phyloP scores from a whole-genome alignment of 2,888 invertebrate genomes.

The Tanypteryx hageni region DNA sequence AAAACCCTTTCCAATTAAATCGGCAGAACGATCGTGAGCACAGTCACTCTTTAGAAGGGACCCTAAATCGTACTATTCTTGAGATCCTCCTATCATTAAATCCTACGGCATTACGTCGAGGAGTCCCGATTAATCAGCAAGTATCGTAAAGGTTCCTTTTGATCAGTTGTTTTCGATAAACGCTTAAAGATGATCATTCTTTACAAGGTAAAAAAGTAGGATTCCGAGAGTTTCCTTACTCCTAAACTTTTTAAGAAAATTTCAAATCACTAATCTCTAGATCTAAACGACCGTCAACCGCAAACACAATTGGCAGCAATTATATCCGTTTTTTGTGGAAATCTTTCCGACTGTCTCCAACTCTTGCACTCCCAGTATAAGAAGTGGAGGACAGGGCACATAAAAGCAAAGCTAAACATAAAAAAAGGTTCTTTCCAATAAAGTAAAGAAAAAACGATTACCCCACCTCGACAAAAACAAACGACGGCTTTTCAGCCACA shows the following conservation, averaged over 20 bases:
- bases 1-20: constrained; percentile 44
- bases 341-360: constrained; percentile 23
- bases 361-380: background rate
- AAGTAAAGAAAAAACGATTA: constrained; percentile 30
- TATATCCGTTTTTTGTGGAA: constrained; percentile 42
- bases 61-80: background rate
- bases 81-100: constrained; percentile 47
- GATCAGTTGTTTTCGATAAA: constrained; percentile 35
- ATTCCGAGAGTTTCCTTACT: constrained; percentile 1
- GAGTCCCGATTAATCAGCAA: constrained; percentile 39
- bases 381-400: constrained; percentile 26
- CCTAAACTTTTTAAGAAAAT: constrained; percentile 27
- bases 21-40: constrained; percentile 15
- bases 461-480: constrained; percentile 9
- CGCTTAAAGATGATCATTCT: constrained; percentile 48
- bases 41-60: background rate
- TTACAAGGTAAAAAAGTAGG: constrained; percentile 15
- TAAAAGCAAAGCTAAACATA: constrained; percentile 25
- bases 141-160: constrained; percentile 41
- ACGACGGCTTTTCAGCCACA: background rate
- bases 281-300: constrained; percentile 22
- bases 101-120: constrained; percentile 32
- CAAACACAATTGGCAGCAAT: constrained; percentile 59
- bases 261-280: constrained; percentile 47
- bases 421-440: constrained; percentile 18